Evolutionary conservation across 2,113 vertebrate genomes (phyloP), one percentile per base, ranked within the genome.

Genomic region (Rhadina sibilatrix): DNA sequence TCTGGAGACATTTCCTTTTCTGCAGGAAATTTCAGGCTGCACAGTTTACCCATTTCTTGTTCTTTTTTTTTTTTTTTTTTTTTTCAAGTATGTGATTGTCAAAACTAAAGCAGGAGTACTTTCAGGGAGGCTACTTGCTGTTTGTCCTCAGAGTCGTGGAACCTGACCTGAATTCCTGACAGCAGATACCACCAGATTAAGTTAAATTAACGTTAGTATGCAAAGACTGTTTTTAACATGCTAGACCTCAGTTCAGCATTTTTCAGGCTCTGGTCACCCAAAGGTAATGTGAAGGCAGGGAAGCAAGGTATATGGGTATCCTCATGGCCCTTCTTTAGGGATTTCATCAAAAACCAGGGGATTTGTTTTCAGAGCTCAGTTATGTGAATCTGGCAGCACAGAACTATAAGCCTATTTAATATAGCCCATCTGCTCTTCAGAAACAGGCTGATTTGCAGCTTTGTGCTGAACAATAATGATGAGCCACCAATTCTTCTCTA

Each of bases 351-450:
- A 93, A 61, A 27, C 13, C 37, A 18, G 12, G 53, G 53, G 84
- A 91, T 94, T 89, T 93, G 72, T 75, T 89, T 81, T 78, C 72
- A 89, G 65, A 71, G 93, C 25, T 92, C 38, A 7, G 64, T 18
- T 61, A 14, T 28, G 50, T 2, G 61, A 82, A 75, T 49, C 77
- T 64, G 53, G 49, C 4, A 0, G 64, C 70, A 68, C 47, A 70
- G 30, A 92, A 71, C 37, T 31, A 16, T 61, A 96, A 94, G 65
- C 83, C 83, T 82, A 42, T 64, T 96, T 89, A 90, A 92, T 60
- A 82, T 40, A 90, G 64, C 74, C 52, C 75, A 78, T 56, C 47
- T 72, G 77, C 44, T 87, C 84, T 65, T 84, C 89, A 79, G 83
- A 72, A 64, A 44, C 18, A 77, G 42, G 23, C 77, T 96, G 89